Base-by-base conservation (phyloP, 2,113 vertebrate genomes). In the Nesoenas mayeri region DNA sequence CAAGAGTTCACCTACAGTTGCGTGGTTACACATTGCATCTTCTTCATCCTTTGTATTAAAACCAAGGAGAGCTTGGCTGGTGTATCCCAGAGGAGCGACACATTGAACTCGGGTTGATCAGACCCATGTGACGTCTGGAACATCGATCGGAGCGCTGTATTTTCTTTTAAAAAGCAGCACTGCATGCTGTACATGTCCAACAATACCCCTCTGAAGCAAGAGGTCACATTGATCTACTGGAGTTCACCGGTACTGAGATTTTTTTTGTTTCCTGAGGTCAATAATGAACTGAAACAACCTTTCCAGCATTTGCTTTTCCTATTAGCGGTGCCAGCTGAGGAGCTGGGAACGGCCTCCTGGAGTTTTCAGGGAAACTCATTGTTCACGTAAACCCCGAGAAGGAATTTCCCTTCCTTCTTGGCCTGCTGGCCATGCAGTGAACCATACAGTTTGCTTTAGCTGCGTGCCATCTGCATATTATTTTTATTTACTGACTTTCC, bases 301-400 rank as follows among this genome's bases (percentile, higher is more conserved):
- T 56, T 13, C 61, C 69, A 81, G 69, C 9, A 28, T 93, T 96
- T 85, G 22, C 87, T 75, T 83, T 92, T 91, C 85, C 94, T 92
- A n/a, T 38, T 42, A 34, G 21, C 10, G 67, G n/a, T 77, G 94
- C 91, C 90, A 75, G 84, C 36, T 15, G 80, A 89, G 91, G 73
- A 85, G 75, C 80, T 86, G 42, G 78, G 96, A 86, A 65, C 16
- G 42, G 40, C 93, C 97, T 95, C 89, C 87, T 84, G 90, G 81
- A 64, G 91, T 88, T 95, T 95, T 93, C 93, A 97, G 96, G 86
- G 97, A 97, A 97, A 98, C 94, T 95, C 87, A 96, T 97, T 97
- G 96, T 97, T 96, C 93, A 69, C 77, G 75, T 91, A 84, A 97
- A 88, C 89, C 92, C 92, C 51, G 85, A 90, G 84, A 93, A 94